Base-by-base conservation (phyloP, 64 coral and sea anemone genomes). In the Anthopleura sola region DNA sequence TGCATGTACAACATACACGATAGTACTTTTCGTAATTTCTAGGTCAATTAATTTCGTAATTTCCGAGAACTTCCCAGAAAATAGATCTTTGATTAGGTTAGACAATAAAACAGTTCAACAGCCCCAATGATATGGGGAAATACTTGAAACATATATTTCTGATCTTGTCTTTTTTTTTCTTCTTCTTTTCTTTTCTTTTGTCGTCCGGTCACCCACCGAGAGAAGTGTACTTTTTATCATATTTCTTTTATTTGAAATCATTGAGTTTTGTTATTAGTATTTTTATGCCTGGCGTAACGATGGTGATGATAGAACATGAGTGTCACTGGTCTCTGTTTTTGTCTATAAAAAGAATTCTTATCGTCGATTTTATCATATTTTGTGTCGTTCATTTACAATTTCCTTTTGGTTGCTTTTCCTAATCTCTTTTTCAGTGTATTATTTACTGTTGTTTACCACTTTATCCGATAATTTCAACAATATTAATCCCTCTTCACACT, bases 1-100 rank as follows among this genome's bases (percentile, higher is more conserved):
- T 51, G 3, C 3, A 51, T 6, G 3, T 3, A 1, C n/a, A 5
- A 62, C 24, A 21, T n/a, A 62, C 5, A 26, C 21, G 5, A 62
- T 34, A 34, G 66, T 71, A 26, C n/a, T 71, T 71, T 71, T 71
- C 24, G 66, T 33, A 71, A 71, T 71, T 34, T 71, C 66, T 71
- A 71, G 66, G 66, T 32, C 29, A 71, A 71, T 34, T 36, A 7
- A 34, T 71, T 69, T 32, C 64, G 64, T 1, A n/a, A 69, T 33
- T 28, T 69, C 64, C 57, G 57, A 33, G 10, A 69, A 69, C n/a
- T 31, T 33, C 64, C 12, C 29, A 69, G n/a, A 69, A 32, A 64
- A 64, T 21, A 19, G 24, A 19, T 0, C 60, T 24, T 26, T 64
- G 3, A 26, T n/a, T n/a, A n/a, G n/a, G n/a, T n/a, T n/a, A n/a